phyloP scores from a whole-genome alignment of 2,888 invertebrate genomes.

The Gymnoscelis rufifasciata region DNA sequence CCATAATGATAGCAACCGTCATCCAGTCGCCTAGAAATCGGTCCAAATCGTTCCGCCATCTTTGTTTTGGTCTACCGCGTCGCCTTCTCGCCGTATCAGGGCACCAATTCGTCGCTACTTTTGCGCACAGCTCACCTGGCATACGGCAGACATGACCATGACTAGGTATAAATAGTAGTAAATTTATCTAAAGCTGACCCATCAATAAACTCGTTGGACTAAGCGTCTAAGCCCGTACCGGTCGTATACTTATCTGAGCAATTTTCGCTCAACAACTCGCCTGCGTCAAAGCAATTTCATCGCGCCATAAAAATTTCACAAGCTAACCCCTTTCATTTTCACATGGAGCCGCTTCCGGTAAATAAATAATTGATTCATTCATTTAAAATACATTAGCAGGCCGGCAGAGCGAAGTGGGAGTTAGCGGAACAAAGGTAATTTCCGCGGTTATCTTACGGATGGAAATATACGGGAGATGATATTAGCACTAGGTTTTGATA shows the following conservation, averaged over 20 bases:
- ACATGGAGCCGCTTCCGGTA: constrained; percentile 39
- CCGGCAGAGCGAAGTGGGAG: constrained; percentile 43
- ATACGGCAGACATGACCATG: too few relatives aligned
- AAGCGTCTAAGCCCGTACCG: too few relatives aligned
- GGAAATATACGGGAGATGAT: constrained; percentile 19
- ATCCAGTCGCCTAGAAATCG: too few relatives aligned
- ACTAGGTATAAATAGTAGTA: too few relatives aligned
- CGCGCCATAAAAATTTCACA: constrained; percentile 46
- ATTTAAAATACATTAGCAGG: constrained; percentile 65
- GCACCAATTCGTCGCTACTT: too few relatives aligned
- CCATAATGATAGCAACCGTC: too few relatives aligned
- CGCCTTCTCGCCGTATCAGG: too few relatives aligned
- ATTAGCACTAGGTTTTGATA: background rate
- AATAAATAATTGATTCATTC: constrained; percentile 59
- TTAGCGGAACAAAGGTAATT: constrained; percentile 47
- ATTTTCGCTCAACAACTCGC: constrained; percentile 23
- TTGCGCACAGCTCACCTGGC: too few relatives aligned
- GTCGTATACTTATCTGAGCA: background rate
- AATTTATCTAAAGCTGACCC: too few relatives aligned
- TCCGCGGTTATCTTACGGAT: constrained; percentile 32
- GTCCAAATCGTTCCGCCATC: too few relatives aligned
- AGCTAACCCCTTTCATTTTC: constrained; percentile 48
- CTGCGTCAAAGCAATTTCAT: constrained; percentile 38
- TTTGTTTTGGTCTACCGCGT: too few relatives aligned
- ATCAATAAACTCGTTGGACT: too few relatives aligned